Percentiles rank a stretch among this genome's conserved stretches.
These are phyloP conservation scores for Lacanobia oleracea DNA, from an alignment of 2,888 invertebrate species.

Conservation along the genomic window DNA sequence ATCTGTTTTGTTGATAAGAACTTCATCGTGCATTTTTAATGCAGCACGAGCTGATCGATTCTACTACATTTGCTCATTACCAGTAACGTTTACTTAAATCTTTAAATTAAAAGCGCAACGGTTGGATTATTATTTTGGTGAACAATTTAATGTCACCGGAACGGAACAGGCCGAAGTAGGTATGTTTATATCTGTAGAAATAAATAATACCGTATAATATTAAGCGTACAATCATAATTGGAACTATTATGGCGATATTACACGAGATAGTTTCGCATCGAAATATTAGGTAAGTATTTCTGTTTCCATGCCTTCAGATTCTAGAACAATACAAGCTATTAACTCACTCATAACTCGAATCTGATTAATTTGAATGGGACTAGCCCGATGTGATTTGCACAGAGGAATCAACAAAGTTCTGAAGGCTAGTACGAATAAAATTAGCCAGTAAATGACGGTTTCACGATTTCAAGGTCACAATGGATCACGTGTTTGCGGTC, in stretches of 20 bases:
- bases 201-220: neutral
- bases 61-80: neutral
- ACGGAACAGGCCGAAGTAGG: neutral
- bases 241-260: neutral
- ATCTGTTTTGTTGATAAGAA: neutral
- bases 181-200: neutral
- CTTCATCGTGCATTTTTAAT: slow-evolving; percentile 13
- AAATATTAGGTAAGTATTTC: neutral
- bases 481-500: slow-evolving; percentile 49
- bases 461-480: slow-evolving; percentile 43
- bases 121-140: neutral
- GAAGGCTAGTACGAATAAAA: slow-evolving; percentile 24
- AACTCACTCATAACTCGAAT: neutral
- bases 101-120: no score
- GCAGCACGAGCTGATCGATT: neutral
- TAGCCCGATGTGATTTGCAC: slow-evolving; percentile 3
- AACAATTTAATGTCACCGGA: neutral
- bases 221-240: neutral
- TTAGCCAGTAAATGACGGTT: slow-evolving; percentile 21
- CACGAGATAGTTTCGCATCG: neutral
- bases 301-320: neutral
- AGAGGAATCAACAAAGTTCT: slow-evolving; percentile 19
- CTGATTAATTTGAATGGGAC: neutral
- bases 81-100: no score
- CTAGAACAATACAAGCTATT: slow-evolving; percentile 3